phyloP scores from a whole-genome alignment of 2,113 vertebrate genomes.

The Amblyornis subalaris region DNA sequence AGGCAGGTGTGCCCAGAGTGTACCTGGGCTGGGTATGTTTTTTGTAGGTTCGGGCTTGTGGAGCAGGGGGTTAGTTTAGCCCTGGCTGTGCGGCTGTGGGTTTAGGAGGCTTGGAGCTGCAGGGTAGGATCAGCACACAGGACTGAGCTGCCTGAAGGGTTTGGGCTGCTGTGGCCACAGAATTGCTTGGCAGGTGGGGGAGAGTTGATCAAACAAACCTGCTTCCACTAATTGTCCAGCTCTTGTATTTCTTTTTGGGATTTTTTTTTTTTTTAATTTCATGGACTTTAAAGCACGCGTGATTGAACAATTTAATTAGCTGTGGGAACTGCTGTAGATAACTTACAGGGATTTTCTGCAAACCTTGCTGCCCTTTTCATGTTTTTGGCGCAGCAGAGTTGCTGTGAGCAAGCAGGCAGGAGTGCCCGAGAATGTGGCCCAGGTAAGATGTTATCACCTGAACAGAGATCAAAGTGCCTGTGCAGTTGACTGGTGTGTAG shows the following conservation, averaged over 20 bases:
- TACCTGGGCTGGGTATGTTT: background rate
- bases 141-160: background rate
- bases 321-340: background rate
- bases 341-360: constrained; percentile 5
- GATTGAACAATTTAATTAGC: constrained; percentile 11
- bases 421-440: background rate
- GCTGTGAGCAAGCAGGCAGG: background rate
- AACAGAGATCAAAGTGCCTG: background rate
- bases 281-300: background rate
- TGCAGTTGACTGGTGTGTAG: background rate
- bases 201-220: background rate
- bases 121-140: background rate
- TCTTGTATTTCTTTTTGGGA: background rate
- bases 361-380: background rate
- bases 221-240: constrained; percentile 11
- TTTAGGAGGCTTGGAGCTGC: background rate
- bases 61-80: background rate
- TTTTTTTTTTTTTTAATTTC: background rate
- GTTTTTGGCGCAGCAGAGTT: background rate
- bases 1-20: background rate
- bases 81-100: background rate
- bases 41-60: background rate
- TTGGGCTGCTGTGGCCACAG: background rate
- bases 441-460: background rate
- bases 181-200: background rate